A percentile compares a stretch with the other conserved stretches of the same genome.
These are phyloP conservation scores for Vireo altiloquus DNA, from an alignment of 2,113 vertebrate genomes.

Conservation along the genomic window DNA sequence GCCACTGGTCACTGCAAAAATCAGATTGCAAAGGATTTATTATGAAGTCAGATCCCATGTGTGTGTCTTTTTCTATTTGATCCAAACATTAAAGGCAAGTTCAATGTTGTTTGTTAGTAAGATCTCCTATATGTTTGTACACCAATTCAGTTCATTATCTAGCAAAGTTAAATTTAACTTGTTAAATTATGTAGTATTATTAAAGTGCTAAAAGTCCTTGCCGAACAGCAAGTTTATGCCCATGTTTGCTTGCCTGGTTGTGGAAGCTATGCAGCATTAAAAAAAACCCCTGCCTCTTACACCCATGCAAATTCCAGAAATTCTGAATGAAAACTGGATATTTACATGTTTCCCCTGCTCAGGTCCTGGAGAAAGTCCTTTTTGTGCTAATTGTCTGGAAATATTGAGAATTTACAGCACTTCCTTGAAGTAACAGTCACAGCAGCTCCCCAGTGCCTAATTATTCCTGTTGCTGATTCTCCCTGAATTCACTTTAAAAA, in stretches of 20 bases:
- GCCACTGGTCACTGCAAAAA: background rate
- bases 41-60: background rate
- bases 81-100: background rate
- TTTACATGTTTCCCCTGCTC: background rate
- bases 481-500: background rate
- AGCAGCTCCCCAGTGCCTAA: background rate
- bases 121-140: background rate
- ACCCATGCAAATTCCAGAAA: background rate
- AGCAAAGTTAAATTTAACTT: background rate
- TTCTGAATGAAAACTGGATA: background rate
- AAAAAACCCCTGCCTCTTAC: background rate
- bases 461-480: background rate
- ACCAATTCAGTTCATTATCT: background rate
- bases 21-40: background rate
- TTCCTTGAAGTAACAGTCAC: background rate
- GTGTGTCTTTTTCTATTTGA: background rate
- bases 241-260: background rate
- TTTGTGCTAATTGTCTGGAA: background rate
- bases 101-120: background rate
- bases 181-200: background rate
- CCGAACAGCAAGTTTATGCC: background rate
- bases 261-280: background rate
- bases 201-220: background rate
- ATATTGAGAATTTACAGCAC: background rate
- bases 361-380: background rate